Evolutionary conservation across 1,140 invertebrate genomes (phyloP), one percentile per base, ranked within the genome.

Genomic region (Bombus ignitus): DNA sequence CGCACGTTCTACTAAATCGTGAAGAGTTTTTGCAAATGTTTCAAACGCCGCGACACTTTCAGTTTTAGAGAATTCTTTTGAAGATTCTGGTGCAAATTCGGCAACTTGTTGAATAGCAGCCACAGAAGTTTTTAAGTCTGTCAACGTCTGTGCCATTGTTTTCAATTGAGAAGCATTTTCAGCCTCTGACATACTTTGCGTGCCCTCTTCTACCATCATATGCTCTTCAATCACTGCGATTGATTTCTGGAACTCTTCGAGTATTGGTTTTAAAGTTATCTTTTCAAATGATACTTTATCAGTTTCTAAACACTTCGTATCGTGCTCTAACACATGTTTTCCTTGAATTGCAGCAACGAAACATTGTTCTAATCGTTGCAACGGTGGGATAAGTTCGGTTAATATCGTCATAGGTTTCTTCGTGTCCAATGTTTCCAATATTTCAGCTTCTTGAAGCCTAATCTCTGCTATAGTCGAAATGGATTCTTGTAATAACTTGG

Each of bases 1-100:
- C 62, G 95, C 88, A 13, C 92, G 87, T 77, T 93, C 93, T 15
- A 90, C 87, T 0, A 95, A 78, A 68, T 96, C 95, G 84, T 96
- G 94, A 57, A 97, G 87, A 35, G 96, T 95, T 80, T 94, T 89
- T 13, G 95, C 96, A 76, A 96, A 94, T 62, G 94, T 95, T 82
- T 95, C 92, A 53, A 96, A 87, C 12, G 94, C 87, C 18, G 95
- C 94, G 83, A 92, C 91, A 83, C 93, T 93, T 82, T 95, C 92
- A 90, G 95, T 39, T 81, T 95, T 87, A 1, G 92, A 86, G 2
- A 80, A 25, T 32, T 92, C 84, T 25, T 86, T 44, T 37, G 71
- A 81, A 15, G 53, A 35, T 18, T 91, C 87, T 9, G 81, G 47
- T 1, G 32, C 37, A 32, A 44, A 18, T 13, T 78, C 83, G 13